Percentiles rank a stretch among this genome's conserved stretches.
phyloP scores from a whole-genome alignment of 1,140 invertebrate genomes.

The Trachelipus rathkii region DNA sequence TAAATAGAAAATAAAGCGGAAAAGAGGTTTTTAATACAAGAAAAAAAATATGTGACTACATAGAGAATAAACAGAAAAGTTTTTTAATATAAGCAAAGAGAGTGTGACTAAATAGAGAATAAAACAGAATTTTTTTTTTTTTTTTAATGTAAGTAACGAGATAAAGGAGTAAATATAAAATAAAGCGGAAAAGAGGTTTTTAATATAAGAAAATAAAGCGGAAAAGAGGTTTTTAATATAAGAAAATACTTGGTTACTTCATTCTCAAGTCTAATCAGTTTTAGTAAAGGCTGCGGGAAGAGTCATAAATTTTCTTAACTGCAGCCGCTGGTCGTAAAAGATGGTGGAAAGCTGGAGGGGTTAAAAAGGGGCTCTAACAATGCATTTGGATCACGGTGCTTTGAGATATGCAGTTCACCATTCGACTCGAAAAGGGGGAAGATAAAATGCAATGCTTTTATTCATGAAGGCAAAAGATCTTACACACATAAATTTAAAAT shows the following conservation, averaged over 20 bases:
- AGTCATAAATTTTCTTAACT: slow-evolving; percentile 13
- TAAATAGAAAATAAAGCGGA: too few relatives aligned
- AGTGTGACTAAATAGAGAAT: too few relatives aligned
- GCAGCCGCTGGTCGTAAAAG: slow-evolving; percentile 2
- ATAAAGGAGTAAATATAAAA: too few relatives aligned
- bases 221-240: background rate
- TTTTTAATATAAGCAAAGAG: too few relatives aligned
- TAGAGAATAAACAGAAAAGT: too few relatives aligned
- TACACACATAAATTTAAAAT: background rate
- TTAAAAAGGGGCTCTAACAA: background rate
- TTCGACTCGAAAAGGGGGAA: background rate
- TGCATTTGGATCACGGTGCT: background rate
- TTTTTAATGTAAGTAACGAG: too few relatives aligned
- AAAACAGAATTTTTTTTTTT: too few relatives aligned
- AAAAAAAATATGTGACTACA: too few relatives aligned
- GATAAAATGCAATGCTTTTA: background rate
- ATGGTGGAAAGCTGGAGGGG: background rate
- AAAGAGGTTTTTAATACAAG: too few relatives aligned
- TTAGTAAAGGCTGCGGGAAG: background rate
- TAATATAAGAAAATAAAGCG: too few relatives aligned
- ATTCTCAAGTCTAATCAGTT: slow-evolving; percentile 1
- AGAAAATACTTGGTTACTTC: background rate
- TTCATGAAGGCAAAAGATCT: background rate
- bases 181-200: too few relatives aligned
- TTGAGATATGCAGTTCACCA: too few relatives aligned